Evolutionary conservation across 2,113 vertebrate species (phyloP), one percentile per base, ranked within the genome.

Genomic region (Chaenogobius annularis): DNA sequence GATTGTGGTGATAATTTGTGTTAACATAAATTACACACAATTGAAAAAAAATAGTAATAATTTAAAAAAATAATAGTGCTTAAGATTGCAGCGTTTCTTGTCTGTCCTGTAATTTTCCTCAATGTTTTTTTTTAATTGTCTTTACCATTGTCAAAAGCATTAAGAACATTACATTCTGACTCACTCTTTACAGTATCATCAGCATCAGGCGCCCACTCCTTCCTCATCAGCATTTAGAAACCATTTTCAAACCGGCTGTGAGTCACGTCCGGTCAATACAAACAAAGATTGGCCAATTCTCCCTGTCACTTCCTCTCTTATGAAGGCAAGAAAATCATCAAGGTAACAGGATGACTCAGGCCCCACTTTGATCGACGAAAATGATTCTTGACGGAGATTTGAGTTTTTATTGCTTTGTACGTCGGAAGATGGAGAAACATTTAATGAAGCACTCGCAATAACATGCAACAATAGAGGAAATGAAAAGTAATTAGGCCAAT

Each of bases 271-370:
- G 37, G 13, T 47, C 68, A 9, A n/a, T 3, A 9, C 35, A 52
- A 15, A 7, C 14, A 37, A 59, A 63, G 68, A 13, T 61, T 17
- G 56, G 47, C 40, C 31, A 58, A n/a, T 61, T 26, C 1, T 46
- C 75, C 59, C 66, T 62, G 44, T 46, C n/a, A 3, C 43, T 52
- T 15, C 72, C 56, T 69, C 3, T 19, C 20, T 48, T 58, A 48
- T 31, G 1, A 46, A 55, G 54, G 7, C 12, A 47, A 46, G 47
- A 23, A 23, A 46, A n/a, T 47, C 59, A 70, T 54, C 65, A 35
- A 9, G 62, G 20, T 47, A 59, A 67, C 48, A 5, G 59, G 31
- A 44, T 61, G 63, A 69, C 37, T 82, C 56, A 74, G 14, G 5
- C 50, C 11, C 14, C 23, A 6, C 22, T 22, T 11, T 44, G 15